Conservation (phyloP, 2,888 invertebrate genomes). For the Metacarcinus magister region DNA sequence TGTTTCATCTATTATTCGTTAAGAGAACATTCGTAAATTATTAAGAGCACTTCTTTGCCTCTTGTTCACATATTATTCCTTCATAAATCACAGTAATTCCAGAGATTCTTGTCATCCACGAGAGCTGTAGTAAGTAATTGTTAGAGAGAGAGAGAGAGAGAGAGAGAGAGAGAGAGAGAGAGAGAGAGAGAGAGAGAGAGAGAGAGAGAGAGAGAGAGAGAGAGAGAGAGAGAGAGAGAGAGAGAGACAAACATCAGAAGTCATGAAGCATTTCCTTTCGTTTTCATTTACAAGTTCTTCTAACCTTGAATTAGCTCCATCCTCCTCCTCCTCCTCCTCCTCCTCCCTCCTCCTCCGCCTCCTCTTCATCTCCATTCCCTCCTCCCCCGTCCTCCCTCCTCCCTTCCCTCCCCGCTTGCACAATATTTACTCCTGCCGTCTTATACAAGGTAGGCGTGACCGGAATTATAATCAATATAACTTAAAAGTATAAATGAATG, state of each 20-base stretch:
- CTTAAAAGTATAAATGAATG: not conserved
- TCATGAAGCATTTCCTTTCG: not conserved
- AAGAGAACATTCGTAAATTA: not conserved
- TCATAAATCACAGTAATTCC: not conserved
- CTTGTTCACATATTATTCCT: not conserved
- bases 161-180: constrained; percentile 57
- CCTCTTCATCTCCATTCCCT: not conserved
- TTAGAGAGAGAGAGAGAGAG: constrained; percentile 19
- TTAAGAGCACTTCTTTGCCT: not conserved
- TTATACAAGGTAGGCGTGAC: not conserved
- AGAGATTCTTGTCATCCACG: not conserved
- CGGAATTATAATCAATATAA: not conserved
- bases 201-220: constrained; percentile 34
- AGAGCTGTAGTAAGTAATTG: not conserved
- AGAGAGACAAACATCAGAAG: not conserved
- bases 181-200: constrained; percentile 47
- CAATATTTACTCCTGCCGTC: not conserved
- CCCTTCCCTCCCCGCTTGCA: not conserved
- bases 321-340: not conserved
- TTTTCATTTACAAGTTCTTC: not conserved
- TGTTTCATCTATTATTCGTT: not conserved
- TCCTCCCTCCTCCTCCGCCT: not conserved
- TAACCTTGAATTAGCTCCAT: not conserved
- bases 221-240: constrained; percentile 61
- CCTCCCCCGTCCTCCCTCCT: not conserved